Evolutionary conservation across 2,113 vertebrate species (phyloP).

Genomic region (Xyrauchen texanus): DNA sequence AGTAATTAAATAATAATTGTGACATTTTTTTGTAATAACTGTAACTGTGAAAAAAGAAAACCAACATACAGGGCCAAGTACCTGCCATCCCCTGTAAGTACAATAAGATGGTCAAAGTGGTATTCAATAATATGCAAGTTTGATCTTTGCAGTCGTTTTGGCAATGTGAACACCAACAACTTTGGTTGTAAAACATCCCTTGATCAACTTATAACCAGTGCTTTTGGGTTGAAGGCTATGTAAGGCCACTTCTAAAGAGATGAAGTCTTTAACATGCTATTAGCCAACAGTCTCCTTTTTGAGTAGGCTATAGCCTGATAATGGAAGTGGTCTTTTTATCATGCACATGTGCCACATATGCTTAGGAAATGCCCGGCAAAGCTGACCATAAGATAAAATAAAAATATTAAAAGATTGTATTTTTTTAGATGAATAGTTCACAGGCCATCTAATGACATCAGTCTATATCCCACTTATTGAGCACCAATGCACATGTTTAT

Average conservation of each 20-base stretch:
- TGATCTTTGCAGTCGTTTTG: conserved; percentile 28
- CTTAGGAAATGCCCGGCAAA: conserved; percentile 47
- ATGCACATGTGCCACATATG: conserved; percentile 50
- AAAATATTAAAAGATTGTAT: not conserved
- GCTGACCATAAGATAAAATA: not conserved
- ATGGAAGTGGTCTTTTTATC: conserved; percentile 46
- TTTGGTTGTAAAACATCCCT: conserved; percentile 16
- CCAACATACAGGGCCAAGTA: not conserved
- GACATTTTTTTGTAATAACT: too few relatives aligned
- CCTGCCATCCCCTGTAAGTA: not conserved
- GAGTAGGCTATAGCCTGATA: conserved; percentile 31
- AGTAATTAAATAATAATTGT: too few relatives aligned
- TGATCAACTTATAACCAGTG: conserved; percentile 6
- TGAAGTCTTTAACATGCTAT: conserved; percentile 46
- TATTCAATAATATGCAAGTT: not conserved
- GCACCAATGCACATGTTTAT: conserved; percentile 54
- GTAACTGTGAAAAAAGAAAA: too few relatives aligned
- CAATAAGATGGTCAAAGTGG: conserved; percentile 29
- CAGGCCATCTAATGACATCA: conserved; percentile 47
- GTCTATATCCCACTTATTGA: conserved; percentile 52
- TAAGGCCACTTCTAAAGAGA: conserved; percentile 43
- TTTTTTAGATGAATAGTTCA: conserved; percentile 25
- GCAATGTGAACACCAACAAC: not conserved
- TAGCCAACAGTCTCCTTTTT: conserved; percentile 39
- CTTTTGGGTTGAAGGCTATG: not conserved